Evolutionary conservation across 2,888 invertebrate species (phyloP).

Genomic region (Leucoma salicis): DNA sequence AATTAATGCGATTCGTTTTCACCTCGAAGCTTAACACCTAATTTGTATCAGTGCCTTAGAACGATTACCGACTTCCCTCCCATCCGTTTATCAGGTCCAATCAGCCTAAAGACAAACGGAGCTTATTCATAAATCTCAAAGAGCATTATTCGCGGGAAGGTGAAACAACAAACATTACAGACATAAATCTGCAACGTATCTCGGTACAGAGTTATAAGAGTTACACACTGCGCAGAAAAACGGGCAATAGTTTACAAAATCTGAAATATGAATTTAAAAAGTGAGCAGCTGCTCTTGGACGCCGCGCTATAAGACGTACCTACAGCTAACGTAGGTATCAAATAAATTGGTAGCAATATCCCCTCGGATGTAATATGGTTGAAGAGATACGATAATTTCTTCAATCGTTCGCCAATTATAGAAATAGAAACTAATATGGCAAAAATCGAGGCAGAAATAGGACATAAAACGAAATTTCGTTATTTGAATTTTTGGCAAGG

Average conservation of each 20-base stretch:
- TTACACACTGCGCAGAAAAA: conserved; percentile 14
- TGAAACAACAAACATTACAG: conserved; percentile 81
- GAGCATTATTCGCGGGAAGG: conserved; percentile 76
- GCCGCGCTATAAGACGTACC: too few species aligned
- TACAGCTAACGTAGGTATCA: too few species aligned
- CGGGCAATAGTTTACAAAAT: not conserved
- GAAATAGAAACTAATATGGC: too few species aligned
- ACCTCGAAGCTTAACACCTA: conserved; percentile 3
- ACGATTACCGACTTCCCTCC: conserved; percentile 42
- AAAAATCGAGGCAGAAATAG: too few species aligned
- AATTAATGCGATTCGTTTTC: not conserved
- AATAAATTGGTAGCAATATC: too few species aligned
- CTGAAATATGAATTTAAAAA: too few species aligned
- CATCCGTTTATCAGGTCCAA: conserved; percentile 65
- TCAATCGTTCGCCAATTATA: too few species aligned
- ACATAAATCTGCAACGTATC: conserved; percentile 81
- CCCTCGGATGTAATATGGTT: too few species aligned
- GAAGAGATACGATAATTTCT: too few species aligned
- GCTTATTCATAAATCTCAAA: conserved; percentile 77
- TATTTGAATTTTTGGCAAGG: too few species aligned
- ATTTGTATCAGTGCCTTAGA: conserved; percentile 24
- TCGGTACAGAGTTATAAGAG: conserved; percentile 61
- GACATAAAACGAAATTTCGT: too few species aligned
- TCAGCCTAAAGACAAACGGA: conserved; percentile 65
- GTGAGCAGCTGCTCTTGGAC: too few species aligned